Evolutionary conservation across 1,140 invertebrate species (phyloP).

Genomic region (Sminthurides bifidus): DNA sequence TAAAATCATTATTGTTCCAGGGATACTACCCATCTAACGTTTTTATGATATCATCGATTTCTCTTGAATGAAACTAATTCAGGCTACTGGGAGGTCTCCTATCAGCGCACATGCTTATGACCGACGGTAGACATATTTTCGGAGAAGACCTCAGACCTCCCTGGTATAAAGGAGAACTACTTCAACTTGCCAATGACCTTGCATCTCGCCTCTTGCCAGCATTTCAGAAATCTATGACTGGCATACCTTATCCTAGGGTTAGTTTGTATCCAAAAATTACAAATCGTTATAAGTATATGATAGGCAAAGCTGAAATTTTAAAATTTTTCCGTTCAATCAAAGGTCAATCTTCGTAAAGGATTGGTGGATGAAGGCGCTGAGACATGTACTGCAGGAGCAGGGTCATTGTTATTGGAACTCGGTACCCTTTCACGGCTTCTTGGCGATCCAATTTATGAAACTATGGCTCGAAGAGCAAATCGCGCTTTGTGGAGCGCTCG

Average conservation of each 20-base stretch:
- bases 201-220: slow-evolving; percentile 48
- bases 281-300: neutral
- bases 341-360: slow-evolving; percentile 49
- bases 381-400: slow-evolving; percentile 55
- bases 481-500: slow-evolving; percentile 46
- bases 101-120: slow-evolving; percentile 56
- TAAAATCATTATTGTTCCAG: neutral
- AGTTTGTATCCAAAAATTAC: slow-evolving; percentile 11
- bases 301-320: neutral
- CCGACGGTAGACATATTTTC: slow-evolving; percentile 46
- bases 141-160: slow-evolving; percentile 43
- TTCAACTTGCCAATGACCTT: slow-evolving; percentile 50
- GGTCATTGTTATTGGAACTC: slow-evolving; percentile 53
- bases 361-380: slow-evolving; percentile 47
- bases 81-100: slow-evolving; percentile 52
- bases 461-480: slow-evolving; percentile 46
- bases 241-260: slow-evolving; percentile 52
- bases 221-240: slow-evolving; percentile 47
- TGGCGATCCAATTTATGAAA: slow-evolving; percentile 50
- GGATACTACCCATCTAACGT: neutral
- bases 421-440: slow-evolving; percentile 50
- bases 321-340: slow-evolving; percentile 8
- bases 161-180: slow-evolving; percentile 47
- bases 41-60: neutral
- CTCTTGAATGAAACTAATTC: slow-evolving; percentile 10